Evolutionary conservation across 2,888 invertebrate species (phyloP), one percentile per base, ranked within the genome.

Genomic region (Pachliopta kotzebuea): DNA sequence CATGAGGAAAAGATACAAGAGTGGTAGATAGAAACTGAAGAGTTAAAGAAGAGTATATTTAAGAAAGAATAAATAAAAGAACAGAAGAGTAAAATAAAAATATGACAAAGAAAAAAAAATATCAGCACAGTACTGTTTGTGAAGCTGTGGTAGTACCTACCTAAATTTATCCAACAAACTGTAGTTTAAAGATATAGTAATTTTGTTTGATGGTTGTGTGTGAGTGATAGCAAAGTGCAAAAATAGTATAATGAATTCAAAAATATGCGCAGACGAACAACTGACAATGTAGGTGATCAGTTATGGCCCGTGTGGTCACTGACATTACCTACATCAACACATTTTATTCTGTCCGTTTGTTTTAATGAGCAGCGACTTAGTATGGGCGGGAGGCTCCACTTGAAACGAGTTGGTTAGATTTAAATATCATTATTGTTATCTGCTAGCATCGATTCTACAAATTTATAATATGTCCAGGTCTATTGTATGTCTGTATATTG

Each of bases 261-360:
- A 52, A 45, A 24, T 55, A 57, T 53, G 49, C 61, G 37, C 14
- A 65, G 61, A 58, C 62, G 29, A n/a, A 24, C 29, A 58, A 20
- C 42, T 58, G n/a, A 56, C 53, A 24, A 53, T n/a, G 59, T 54
- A 37, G 29, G 57, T 53, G 29, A 53, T 57, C 42, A 57, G 31
- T 37, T 60, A 53, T 20, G 29, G 20, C 24, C 23, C 37, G 42
- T 20, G 29, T 49, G 26, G 21, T 55, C 31, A 60, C 45, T 60
- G 61, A 62, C 61, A 58, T 65, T 65, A 65, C 65, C 65, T 61
- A 61, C 65, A 65, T 65, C 60, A 61, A 65, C 57, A 61, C 61
- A 61, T 65, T 58, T 62, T 49, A 65, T 56, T 53, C 49, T 54
- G 50, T 58, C 61, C 24, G 65, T 49, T 14, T 20, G 42, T 53